Conservation (phyloP, 2,888 invertebrate species). For the Lycaena phlaeas region DNA sequence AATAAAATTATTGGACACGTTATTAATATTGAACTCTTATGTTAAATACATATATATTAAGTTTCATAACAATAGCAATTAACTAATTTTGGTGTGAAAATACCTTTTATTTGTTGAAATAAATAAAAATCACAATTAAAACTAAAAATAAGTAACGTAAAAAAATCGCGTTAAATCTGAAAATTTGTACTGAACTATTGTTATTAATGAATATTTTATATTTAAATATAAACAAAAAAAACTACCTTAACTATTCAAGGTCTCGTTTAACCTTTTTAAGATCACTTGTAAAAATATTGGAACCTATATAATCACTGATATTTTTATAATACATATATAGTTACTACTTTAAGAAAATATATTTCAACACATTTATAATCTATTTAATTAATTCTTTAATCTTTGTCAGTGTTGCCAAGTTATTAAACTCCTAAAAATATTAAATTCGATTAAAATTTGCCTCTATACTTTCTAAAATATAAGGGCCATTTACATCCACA, state of each 20-base stretch:
- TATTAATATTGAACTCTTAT: constrained; percentile 11
- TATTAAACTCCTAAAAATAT: constrained; percentile 12
- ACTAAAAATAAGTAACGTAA: constrained; percentile 1
- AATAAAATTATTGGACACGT: constrained; percentile 22
- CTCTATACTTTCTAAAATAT: constrained; percentile 6
- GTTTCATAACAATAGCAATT: constrained; percentile 15
- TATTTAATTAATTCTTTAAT: too few relatives aligned
- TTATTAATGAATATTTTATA: background rate
- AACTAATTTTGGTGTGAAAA: constrained; percentile 24
- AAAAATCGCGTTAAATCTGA: constrained; percentile 10
- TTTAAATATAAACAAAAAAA: background rate
- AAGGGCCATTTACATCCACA: constrained; percentile 8
- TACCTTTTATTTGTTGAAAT: constrained; percentile 11
- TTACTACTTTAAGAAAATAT: too few relatives aligned
- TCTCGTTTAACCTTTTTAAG: too few relatives aligned
- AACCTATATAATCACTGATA: too few relatives aligned
- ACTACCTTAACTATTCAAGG: too few relatives aligned
- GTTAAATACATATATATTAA: constrained; percentile 12
- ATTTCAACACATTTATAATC: too few relatives aligned
- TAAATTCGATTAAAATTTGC: constrained; percentile 15
- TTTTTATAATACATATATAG: too few relatives aligned
- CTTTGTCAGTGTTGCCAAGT: background rate
- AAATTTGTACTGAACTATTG: constrained; percentile 20
- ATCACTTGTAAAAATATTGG: too few relatives aligned
- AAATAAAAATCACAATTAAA: background rate